phyloP scores from a whole-genome alignment of 2,797 vertebrate species.

The Eidolon dupreanum region DNA sequence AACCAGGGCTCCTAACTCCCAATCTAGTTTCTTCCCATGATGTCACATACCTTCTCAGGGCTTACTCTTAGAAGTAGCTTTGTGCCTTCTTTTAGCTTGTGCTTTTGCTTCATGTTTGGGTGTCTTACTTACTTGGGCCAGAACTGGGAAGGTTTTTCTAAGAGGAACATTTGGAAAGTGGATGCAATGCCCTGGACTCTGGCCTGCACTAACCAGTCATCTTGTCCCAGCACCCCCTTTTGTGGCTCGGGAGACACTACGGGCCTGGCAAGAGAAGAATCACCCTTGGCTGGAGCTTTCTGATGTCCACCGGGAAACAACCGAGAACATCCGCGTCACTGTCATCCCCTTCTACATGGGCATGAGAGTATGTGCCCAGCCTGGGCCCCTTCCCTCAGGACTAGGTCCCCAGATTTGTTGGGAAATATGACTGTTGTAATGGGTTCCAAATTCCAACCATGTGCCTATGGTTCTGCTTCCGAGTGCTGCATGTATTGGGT shows the following conservation, averaged over 20 bases:
- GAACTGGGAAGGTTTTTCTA: not conserved
- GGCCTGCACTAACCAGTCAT: not conserved
- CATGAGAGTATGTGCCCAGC: conserved; percentile 91
- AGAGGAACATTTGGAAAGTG: not conserved
- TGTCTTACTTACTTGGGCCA: not conserved
- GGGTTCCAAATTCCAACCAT: not conserved
- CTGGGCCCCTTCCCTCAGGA: not conserved
- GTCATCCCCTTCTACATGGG: conserved; percentile 99
- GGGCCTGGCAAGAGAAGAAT: conserved; percentile 99
- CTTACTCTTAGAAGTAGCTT: not conserved
- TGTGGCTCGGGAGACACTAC: conserved; percentile 93
- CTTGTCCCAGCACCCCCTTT: conserved; percentile 89
- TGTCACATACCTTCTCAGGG: not conserved
- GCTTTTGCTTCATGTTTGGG: not conserved
- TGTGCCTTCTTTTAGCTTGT: not conserved
- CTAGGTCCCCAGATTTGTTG: not conserved
- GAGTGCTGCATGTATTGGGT: not conserved
- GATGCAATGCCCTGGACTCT: not conserved
- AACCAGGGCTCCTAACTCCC: not conserved
- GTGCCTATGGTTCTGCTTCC: not conserved
- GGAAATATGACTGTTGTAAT: not conserved
- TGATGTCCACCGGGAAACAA: conserved; percentile 97
- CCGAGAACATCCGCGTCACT: conserved; percentile 97
- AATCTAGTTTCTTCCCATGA: not conserved
- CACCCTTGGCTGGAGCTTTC: conserved; percentile 99